phyloP scores from a whole-genome alignment of 2,797 vertebrate species.

The Knipowitschia caucasica region DNA sequence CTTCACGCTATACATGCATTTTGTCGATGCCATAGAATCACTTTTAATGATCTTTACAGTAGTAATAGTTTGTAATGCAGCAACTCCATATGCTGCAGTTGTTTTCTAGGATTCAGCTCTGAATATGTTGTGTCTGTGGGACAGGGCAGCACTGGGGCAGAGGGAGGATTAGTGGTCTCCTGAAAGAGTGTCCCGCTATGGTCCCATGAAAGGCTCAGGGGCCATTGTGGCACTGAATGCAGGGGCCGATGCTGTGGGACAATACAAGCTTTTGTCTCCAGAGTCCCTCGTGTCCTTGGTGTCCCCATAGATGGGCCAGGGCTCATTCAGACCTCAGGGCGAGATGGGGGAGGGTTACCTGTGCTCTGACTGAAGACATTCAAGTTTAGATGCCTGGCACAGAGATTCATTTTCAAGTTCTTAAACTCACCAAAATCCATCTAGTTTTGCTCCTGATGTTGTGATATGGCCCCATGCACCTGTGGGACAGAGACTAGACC shows the following conservation, averaged over 20 bases:
- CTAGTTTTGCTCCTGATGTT: too few relatives aligned
- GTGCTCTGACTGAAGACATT: slow-evolving; percentile 22
- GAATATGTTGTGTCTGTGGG: slow-evolving; percentile 27
- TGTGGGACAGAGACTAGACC: too few relatives aligned
- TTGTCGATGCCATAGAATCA: slow-evolving; percentile 19
- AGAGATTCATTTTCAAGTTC: too few relatives aligned
- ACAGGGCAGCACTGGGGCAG: slow-evolving; percentile 30
- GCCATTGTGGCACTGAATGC: slow-evolving; percentile 66
- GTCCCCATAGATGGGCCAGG: slow-evolving; percentile 41
- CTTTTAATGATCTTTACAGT: slow-evolving; percentile 38
- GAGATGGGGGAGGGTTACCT: slow-evolving; percentile 59
- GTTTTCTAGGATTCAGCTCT: slow-evolving; percentile 9
- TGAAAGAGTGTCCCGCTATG: slow-evolving; percentile 54
- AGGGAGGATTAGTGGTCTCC: slow-evolving; percentile 53
- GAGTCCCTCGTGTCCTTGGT: slow-evolving; percentile 56
- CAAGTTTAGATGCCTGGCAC: neutral
- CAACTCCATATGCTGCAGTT: slow-evolving; percentile 5
- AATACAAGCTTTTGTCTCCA: slow-evolving; percentile 67
- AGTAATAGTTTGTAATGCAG: too few relatives aligned
- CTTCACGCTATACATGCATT: slow-evolving; percentile 18
- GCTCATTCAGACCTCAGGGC: slow-evolving; percentile 49
- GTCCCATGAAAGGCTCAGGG: slow-evolving; percentile 38
- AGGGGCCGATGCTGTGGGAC: slow-evolving; percentile 63
- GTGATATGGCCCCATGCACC: too few relatives aligned
- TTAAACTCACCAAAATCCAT: too few relatives aligned